These are phyloP conservation scores for Zygaena filipendulae DNA, from an alignment of 2,888 invertebrate species.

Conservation along the genomic window DNA sequence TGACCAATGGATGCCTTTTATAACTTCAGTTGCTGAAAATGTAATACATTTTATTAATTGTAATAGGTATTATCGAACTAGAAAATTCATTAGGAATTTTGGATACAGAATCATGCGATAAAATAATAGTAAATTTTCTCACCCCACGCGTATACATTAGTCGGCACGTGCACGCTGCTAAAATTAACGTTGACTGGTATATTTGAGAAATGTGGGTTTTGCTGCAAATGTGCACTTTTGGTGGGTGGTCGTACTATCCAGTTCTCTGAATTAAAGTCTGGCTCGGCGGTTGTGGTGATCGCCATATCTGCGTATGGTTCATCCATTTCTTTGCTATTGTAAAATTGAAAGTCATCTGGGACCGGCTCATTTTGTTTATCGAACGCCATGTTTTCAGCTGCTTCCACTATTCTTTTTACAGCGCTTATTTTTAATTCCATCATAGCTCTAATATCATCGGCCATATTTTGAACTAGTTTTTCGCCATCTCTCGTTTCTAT, in stretches of 20 bases:
- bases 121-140: conserved; percentile 25
- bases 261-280: conserved; percentile 57
- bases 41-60: conserved; percentile 7
- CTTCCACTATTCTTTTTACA: conserved; percentile 88
- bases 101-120: too few relatives aligned
- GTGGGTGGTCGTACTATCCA: conserved; percentile 66
- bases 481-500: conserved; percentile 81
- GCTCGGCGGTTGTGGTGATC: conserved; percentile 63
- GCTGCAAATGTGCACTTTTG: conserved; percentile 72
- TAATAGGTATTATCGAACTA: conserved; percentile 1
- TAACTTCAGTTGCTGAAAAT: conserved; percentile 79
- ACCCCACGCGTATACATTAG: conserved; percentile 94
- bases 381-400: conserved; percentile 84
- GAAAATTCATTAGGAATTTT: too few relatives aligned
- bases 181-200: conserved; percentile 80
- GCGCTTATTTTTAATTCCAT: conserved; percentile 90
- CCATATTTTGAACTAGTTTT: conserved; percentile 83
- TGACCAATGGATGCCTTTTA: conserved; percentile 96
- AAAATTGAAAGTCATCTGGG: conserved; percentile 73
- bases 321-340: conserved; percentile 77
- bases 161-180: conserved; percentile 95
- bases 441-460: conserved; percentile 86
- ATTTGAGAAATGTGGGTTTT: conserved; percentile 82
- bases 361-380: conserved; percentile 62
- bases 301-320: conserved; percentile 63